Base-by-base conservation (phyloP, 2,113 vertebrate genomes). In the Phoenicopterus ruber region DNA sequence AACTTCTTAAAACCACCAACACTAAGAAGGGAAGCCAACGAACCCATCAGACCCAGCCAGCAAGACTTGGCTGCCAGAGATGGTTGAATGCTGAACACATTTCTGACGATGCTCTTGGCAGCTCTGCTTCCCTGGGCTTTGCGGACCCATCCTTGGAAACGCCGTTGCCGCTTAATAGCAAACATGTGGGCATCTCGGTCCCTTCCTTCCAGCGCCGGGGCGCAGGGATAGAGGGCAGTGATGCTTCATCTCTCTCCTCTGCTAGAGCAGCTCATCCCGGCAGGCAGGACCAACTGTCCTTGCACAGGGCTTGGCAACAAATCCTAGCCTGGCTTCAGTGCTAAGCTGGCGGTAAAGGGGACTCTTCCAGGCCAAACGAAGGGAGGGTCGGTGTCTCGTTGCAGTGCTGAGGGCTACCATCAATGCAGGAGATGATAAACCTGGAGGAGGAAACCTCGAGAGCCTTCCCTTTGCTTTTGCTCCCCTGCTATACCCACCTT, bases 91-190 rank as follows among this genome's bases (percentile, higher is more conserved):
- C 84, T 91, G 93, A 89, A 26, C 70, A 52, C 93, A 44, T 47
- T 93, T 81, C 93, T 96, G 94, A 86, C 3, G 20, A 20, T 20
- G 73, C 62, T 90, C 31, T 31, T 96, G 93, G 96, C 94, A 94
- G 93, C 94, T 82, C 84, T 76, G 84, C 81, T 73, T 77, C 87
- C 74, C 90, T 70, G 90, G 87, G 84, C 77, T 82, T 55, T 77
- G 87, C 1, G 2, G 29, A 66, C 32, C 58, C 79, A 69, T 70
- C 82, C 66, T n/a, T 90, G 94, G 93, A 86, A 67, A 54, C 2
- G 12, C 70, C 70, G 22, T 6, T 38, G 67, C 21, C 86, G 82
- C 63, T 82, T 92, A 66, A 93, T 52, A 65, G 46, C 62, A 88
- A 94, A 82, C 92, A 93, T 1, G 11, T 92, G 90, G 92, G 34